These are phyloP conservation scores for Agrilus planipennis DNA, from an alignment of 1,140 invertebrate genomes.

Conservation along the genomic window DNA sequence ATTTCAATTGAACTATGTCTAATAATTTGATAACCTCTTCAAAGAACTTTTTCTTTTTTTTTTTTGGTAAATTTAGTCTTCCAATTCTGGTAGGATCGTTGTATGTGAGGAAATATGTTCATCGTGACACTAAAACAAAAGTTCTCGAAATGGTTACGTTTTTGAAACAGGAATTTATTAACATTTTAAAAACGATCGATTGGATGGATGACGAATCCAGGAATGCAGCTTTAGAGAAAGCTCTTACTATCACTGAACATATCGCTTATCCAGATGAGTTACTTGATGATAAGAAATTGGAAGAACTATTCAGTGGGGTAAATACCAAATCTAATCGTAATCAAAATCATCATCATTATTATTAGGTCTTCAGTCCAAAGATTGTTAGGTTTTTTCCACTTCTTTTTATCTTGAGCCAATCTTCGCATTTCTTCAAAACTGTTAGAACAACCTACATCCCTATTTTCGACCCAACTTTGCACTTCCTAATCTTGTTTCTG, in stretches of 20 bases:
- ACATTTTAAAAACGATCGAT: slow-evolving; percentile 37
- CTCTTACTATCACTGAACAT: slow-evolving; percentile 30
- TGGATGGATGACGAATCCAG: slow-evolving; percentile 50
- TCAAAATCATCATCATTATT: too few relatives aligned
- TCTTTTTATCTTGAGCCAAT: too few relatives aligned
- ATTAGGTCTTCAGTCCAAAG: neutral
- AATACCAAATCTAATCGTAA: too few relatives aligned
- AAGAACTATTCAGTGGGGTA: slow-evolving; percentile 11
- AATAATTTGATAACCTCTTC: too few relatives aligned
- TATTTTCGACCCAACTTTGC: too few relatives aligned
- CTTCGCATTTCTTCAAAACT: too few relatives aligned
- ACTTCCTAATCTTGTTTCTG: too few relatives aligned
- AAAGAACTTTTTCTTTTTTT: too few relatives aligned
- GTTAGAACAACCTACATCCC: too few relatives aligned
- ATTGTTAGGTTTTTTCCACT: too few relatives aligned
- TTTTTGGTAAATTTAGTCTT: too few relatives aligned
- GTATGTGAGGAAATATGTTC: slow-evolving; percentile 37
- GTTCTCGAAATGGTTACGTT: slow-evolving; percentile 47
- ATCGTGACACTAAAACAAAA: slow-evolving; percentile 33
- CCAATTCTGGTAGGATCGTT: slow-evolving; percentile 8
- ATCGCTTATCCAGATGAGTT: slow-evolving; percentile 40
- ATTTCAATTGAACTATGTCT: neutral
- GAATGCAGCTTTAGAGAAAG: slow-evolving; percentile 30
- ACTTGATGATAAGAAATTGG: slow-evolving; percentile 34
- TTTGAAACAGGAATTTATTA: slow-evolving; percentile 35